Conservation (phyloP, 1,140 invertebrate species). For the Sminthurinus signatus region DNA sequence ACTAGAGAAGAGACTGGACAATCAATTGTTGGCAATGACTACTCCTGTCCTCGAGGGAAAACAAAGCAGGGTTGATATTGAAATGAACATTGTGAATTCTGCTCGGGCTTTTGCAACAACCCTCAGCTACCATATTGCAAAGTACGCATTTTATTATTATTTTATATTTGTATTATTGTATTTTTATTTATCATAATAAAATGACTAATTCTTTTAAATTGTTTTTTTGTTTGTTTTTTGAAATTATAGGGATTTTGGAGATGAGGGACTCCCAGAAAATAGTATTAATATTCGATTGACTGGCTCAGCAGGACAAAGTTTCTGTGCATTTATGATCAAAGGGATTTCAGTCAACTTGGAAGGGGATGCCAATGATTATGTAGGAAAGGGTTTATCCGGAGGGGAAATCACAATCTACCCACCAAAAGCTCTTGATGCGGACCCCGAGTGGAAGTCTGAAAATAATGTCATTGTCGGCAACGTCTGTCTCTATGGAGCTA, state of each 20-base stretch:
- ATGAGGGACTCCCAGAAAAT: constrained; percentile 75
- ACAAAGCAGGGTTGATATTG: constrained; percentile 60
- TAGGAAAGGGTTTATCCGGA: constrained; percentile 90
- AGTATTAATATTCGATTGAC: constrained; percentile 78
- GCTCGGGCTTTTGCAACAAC: constrained; percentile 88
- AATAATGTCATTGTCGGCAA: constrained; percentile 97
- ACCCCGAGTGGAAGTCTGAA: constrained; percentile 71
- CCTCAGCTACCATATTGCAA: constrained; percentile 87
- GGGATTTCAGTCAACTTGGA: constrained; percentile 86
- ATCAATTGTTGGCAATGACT: constrained; percentile 70
- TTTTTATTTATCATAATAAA: not conserved
- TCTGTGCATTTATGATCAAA: constrained; percentile 92
- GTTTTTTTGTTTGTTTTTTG: constrained; percentile 22
- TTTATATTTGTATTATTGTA: not conserved
- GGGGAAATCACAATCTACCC: constrained; percentile 93
- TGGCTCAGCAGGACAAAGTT: constrained; percentile 97
- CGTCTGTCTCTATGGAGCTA: constrained; percentile 96
- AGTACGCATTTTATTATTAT: constrained; percentile 52
- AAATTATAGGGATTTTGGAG: constrained; percentile 70
- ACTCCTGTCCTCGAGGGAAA: constrained; percentile 66
- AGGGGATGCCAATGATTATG: constrained; percentile 98
- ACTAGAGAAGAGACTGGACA: constrained; percentile 80
- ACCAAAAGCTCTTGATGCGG: constrained; percentile 70
- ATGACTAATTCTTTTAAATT: not conserved
- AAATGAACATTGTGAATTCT: constrained; percentile 82